Evolutionary conservation across 2,113 vertebrate genomes (phyloP), one percentile per base, ranked within the genome.

Genomic region (Capreolus pygargus): DNA sequence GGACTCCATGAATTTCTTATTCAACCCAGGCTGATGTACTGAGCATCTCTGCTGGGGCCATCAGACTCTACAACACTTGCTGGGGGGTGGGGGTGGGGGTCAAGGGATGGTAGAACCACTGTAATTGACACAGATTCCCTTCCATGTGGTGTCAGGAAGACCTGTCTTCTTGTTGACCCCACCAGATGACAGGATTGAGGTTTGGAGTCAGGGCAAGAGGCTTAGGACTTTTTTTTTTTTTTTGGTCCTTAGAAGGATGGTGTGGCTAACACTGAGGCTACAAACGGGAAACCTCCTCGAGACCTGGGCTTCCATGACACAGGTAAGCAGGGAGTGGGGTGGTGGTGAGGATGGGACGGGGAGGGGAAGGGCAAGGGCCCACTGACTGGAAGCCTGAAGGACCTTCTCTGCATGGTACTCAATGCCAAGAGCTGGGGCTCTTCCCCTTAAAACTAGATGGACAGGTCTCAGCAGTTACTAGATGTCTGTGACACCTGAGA

Each of bases 221-320:
- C 95, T 98, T 82, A 96, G 64, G 17, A 6, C 36, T 96, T 98
- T 97, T 98, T 81, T 39, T 70, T 43, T 45, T 50, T 83, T 94
- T 93, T 96, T 88, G 86, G 36, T 94, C 98, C 97, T 97, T 99
- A 99, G 87, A 99, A 99, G 98, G 99, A 99, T 87, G 99, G 98
- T 7, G 99, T 99, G 95, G 64, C 98, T 67, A 99, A 99, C 74
- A 99, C 99, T 0, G 98, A 99, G 43, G 98, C 99, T 7, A 76
- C 98, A 90, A 98, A 99, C 0, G 99, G 99, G 97, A 99, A 99
- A 98, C 99, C 99, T 0, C 98, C 99, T 95, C 99, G 98, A 97
- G 99, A 99, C 2, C 98, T 99, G 95, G 99, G 99, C 98, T 99
- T 99, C 99, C 99, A 99, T 90, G 99, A 99, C 97, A 99, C 99